Evolutionary conservation across 1,140 invertebrate genomes (phyloP), one percentile per base, ranked within the genome.

Genomic region (Halyomorpha halys): DNA sequence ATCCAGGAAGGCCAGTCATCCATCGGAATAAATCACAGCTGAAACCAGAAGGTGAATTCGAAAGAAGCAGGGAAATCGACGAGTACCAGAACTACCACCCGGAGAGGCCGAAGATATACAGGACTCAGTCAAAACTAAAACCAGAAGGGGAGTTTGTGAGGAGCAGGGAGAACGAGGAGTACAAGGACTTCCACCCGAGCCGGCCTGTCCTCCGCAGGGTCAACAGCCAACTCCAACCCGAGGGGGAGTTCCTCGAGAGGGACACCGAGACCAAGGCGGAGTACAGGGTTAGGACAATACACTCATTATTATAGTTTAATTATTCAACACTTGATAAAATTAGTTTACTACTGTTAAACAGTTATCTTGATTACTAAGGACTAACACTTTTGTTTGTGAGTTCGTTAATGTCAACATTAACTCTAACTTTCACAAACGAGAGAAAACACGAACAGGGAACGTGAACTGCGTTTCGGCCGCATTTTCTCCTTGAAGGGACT

Each of bases 1-100:
- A 67, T 19, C 62, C 66, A 1, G 47, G 63, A 23, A 61, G 67
- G 19, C 64, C 56, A n/a, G 65, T 68, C 11, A 53, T 63, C 8
- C 61, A 66, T 30, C 19, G 63, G 60, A 47, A 53, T 14, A 53
- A 59, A 18, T 62, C 59, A 3, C 64, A 66, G 21, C 62, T 69
- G 39, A 69, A 67, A 23, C 62, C 66, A 11, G 67, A 68, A 66
- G 67, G 68, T 51, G 66, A 68, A 13, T 47, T 68, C 19, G 44
- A 30, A 44, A 45, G 27, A 9, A 30, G 14, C 11, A 64, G 62
- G 9, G 62, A 67, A 65, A 19, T 53, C 1, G 44, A 15, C 3
- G 63, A 65, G 49, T 66, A 49, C 47, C 59, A 61, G 30, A 64
- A 66, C 47, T 66, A 64, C 59, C 44, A 60, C 9, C n/a, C 54